A percentile compares a stretch with the other conserved stretches of the same genome.
Evolutionary conservation across 2,888 invertebrate genomes (phyloP).

Genomic region (Nemotelus nigrinus): DNA sequence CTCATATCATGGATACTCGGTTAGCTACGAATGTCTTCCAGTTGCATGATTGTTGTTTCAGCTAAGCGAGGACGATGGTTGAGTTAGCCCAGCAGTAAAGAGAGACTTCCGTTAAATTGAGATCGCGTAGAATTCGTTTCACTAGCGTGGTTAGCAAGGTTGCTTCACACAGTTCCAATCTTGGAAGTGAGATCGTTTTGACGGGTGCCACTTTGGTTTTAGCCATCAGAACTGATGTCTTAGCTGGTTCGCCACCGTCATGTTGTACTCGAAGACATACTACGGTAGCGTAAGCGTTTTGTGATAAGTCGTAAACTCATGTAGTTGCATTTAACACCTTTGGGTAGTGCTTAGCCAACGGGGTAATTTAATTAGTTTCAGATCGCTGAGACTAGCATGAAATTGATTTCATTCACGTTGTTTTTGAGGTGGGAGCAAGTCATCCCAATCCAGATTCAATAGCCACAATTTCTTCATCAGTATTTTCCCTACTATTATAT

Average conservation of each 20-base stretch:
- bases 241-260: neutral
- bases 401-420: neutral
- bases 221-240: neutral
- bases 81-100: neutral
- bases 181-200: neutral
- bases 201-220: neutral
- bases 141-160: neutral
- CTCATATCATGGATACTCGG: neutral
- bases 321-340: neutral
- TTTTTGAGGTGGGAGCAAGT: conserved; percentile 22
- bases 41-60: neutral
- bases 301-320: neutral
- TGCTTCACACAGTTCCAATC: neutral
- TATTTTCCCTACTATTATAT: conserved; percentile 45
- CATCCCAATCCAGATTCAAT: conserved; percentile 45
- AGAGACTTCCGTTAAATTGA: neutral
- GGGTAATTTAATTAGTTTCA: neutral
- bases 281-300: neutral
- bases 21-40: conserved; percentile 14
- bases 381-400: neutral
- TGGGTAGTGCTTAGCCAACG: neutral
- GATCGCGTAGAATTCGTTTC: neutral
- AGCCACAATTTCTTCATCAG: conserved; percentile 48
- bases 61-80: neutral
- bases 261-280: neutral